A percentile compares a stretch with the other conserved stretches of the same genome.
These are phyloP conservation scores for Microhierax caerulescens DNA, from an alignment of 2,797 vertebrate species.

Conservation along the genomic window DNA sequence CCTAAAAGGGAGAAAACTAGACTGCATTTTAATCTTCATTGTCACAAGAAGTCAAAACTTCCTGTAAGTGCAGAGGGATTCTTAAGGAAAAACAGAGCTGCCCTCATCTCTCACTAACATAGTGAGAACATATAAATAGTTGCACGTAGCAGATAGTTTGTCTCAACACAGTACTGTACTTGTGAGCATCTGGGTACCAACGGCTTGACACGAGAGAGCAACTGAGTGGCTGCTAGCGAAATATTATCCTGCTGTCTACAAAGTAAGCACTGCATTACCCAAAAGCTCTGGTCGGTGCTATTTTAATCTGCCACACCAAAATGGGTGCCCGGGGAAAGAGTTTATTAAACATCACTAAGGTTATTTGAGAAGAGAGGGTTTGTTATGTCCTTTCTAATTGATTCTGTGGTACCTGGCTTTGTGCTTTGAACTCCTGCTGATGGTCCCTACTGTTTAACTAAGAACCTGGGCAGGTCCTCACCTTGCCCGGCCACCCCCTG, in stretches of 20 bases:
- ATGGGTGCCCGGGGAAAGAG: not conserved
- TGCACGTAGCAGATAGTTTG: slow-evolving; percentile 40
- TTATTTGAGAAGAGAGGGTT: not conserved
- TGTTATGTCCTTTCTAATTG: not conserved
- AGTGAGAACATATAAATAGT: slow-evolving; percentile 32
- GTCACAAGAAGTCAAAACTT: slow-evolving; percentile 33
- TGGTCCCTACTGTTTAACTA: not conserved
- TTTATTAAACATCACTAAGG: not conserved
- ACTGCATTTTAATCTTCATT: slow-evolving; percentile 33
- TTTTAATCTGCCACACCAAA: not conserved
- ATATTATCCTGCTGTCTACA: not conserved
- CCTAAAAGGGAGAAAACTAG: slow-evolving; percentile 2
- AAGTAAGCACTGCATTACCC: not conserved
- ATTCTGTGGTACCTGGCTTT: not conserved
- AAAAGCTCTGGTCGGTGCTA: not conserved
- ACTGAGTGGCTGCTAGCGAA: not conserved
- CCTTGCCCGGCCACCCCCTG: not conserved
- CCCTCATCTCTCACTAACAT: slow-evolving; percentile 9
- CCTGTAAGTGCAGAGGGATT: slow-evolving; percentile 34
- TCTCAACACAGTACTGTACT: slow-evolving; percentile 43
- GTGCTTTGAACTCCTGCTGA: not conserved
- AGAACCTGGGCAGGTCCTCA: not conserved
- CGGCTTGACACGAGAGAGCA: not conserved
- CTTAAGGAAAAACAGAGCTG: slow-evolving; percentile 45
- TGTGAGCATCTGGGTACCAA: slow-evolving; percentile 35